Percentiles rank a stretch among this genome's conserved stretches.
Evolutionary conservation across 2,113 vertebrate genomes (phyloP).

Genomic region (Chrysochloris asiatica): DNA sequence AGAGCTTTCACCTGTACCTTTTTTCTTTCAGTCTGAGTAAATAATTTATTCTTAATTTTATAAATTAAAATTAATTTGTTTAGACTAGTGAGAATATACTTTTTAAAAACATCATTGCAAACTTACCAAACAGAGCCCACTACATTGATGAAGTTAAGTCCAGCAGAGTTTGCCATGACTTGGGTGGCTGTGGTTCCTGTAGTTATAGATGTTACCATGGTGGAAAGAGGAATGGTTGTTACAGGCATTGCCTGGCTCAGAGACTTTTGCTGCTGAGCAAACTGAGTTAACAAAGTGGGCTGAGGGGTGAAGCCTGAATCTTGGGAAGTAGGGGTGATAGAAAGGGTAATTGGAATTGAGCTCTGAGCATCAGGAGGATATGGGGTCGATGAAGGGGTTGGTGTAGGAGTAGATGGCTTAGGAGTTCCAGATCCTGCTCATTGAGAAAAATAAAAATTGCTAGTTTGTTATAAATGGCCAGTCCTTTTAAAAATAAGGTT

Average conservation of each 20-base stretch:
- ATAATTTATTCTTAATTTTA: constrained; percentile 32
- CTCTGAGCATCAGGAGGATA: constrained; percentile 92
- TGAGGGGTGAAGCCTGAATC: constrained; percentile 91
- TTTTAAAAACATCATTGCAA: constrained; percentile 27
- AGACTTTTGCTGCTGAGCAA: constrained; percentile 96
- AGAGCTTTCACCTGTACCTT: neutral
- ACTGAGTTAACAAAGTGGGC: constrained; percentile 91
- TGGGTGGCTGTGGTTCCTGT: constrained; percentile 94
- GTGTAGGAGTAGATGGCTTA: constrained; percentile 97
- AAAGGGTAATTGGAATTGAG: constrained; percentile 90
- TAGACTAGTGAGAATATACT: neutral
- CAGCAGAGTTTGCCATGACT: constrained; percentile 94
- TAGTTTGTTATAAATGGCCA: constrained; percentile 89
- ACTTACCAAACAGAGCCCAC: constrained; percentile 97
- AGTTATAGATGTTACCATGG: constrained; percentile 95
- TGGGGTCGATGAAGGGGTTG: constrained; percentile 96
- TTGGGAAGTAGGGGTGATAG: constrained; percentile 89
- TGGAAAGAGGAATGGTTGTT: constrained; percentile 97
- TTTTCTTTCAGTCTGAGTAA: neutral
- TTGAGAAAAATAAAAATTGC: constrained; percentile 88
- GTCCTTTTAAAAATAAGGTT: constrained; percentile 85
- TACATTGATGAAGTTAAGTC: constrained; percentile 98
- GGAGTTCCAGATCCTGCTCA: constrained; percentile 97
- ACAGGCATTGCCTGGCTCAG: constrained; percentile 95
- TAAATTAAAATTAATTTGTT: neutral